A percentile compares a stretch with the other conserved stretches of the same genome.
phyloP scores from a whole-genome alignment of 2,797 vertebrate species.

The Alosa sapidissima region DNA sequence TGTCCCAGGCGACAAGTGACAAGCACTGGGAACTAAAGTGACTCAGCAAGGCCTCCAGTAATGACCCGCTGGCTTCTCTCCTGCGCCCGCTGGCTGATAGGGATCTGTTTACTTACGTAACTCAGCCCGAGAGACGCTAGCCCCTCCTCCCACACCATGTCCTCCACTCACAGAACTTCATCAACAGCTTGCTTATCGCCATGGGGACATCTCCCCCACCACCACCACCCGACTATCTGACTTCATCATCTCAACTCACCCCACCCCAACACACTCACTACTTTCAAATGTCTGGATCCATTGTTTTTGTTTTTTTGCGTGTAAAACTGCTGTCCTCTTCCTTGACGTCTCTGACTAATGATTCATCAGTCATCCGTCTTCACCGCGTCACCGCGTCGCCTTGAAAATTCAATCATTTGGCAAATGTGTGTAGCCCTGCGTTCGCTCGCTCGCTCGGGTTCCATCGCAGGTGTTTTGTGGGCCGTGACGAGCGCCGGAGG shows the following conservation, averaged over 20 bases:
- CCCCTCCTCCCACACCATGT: too few relatives aligned
- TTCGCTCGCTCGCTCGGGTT: conserved; percentile 22
- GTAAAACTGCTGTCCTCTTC: conserved; percentile 41
- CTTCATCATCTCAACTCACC: neutral
- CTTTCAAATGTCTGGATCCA: neutral
- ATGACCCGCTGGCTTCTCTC: neutral
- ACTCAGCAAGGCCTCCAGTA: neutral
- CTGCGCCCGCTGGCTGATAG: neutral
- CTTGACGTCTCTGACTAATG: conserved; percentile 59
- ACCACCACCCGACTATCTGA: conserved; percentile 17
- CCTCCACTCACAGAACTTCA: neutral
- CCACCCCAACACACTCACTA: conserved; percentile 12
- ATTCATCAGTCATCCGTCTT: conserved; percentile 58
- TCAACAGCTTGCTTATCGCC: neutral
- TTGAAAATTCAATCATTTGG: conserved; percentile 72
- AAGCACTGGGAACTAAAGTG: neutral
- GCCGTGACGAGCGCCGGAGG: neutral
- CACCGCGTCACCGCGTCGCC: conserved; percentile 59
- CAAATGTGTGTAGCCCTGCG: conserved; percentile 41
- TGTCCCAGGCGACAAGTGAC: neutral
- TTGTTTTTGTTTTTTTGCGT: neutral
- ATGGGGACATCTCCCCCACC: neutral
- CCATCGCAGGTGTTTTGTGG: neutral
- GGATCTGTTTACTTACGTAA: neutral
- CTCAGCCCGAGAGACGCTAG: neutral